These are phyloP conservation scores for Harpagus bidentatus DNA, from an alignment of 2,113 vertebrate genomes.

Conservation along the genomic window DNA sequence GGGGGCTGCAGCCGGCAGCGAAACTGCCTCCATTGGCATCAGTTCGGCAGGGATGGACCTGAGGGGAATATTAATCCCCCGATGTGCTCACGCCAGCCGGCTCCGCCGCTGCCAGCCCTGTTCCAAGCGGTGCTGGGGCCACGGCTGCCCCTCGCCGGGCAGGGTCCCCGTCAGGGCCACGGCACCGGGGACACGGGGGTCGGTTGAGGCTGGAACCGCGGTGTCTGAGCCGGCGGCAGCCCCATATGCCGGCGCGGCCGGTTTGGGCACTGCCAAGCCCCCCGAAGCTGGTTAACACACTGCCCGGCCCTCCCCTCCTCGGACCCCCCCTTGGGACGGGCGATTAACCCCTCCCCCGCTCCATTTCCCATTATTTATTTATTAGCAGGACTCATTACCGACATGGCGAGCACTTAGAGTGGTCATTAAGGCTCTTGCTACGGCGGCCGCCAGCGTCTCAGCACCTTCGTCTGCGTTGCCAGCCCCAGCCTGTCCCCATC, in stretches of 20 bases:
- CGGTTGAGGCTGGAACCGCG: not conserved
- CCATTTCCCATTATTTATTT: constrained; percentile 74
- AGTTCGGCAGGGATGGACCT: not conserved
- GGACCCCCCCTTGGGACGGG: not conserved
- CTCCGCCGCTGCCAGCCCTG: not conserved
- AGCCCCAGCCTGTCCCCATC: not conserved
- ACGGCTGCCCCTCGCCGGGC: not conserved
- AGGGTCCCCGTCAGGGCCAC: not conserved
- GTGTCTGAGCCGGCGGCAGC: not conserved
- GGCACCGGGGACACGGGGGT: not conserved
- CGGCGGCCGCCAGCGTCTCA: constrained; percentile 28
- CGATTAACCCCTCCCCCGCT: not conserved
- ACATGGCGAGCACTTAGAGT: constrained; percentile 38
- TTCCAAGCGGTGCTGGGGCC: not conserved
- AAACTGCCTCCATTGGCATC: not conserved
- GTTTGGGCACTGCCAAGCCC: not conserved
- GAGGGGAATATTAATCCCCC: constrained; percentile 2
- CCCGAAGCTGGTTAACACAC: not conserved
- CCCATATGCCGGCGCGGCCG: not conserved
- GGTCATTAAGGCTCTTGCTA: constrained; percentile 30
- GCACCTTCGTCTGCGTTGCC: not conserved
- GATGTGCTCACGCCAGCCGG: not conserved
- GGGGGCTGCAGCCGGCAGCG: not conserved
- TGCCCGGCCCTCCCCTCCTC: not conserved
- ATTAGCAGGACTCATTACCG: constrained; percentile 61